phyloP scores from a whole-genome alignment of 30 jellyfish, hydroid and myxozoan genomes.

The Turritopsis rubra region DNA sequence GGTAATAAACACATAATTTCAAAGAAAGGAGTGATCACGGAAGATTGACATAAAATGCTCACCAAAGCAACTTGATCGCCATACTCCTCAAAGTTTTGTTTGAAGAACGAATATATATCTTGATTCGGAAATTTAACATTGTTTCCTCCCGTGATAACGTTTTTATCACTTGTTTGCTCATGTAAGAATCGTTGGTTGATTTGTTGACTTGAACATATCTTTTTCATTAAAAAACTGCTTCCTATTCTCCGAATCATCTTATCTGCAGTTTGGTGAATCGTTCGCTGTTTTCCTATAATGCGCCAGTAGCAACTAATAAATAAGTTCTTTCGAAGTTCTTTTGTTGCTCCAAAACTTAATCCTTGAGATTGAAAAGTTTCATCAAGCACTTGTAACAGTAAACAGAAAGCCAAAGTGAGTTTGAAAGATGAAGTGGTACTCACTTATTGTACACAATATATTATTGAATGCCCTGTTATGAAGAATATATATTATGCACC shows the following conservation, averaged over 20 bases:
- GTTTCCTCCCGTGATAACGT: neutral
- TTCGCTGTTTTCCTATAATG: neutral
- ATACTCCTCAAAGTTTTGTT: neutral
- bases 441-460: no score
- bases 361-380: no score
- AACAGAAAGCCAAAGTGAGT: no score
- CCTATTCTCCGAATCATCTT: neutral
- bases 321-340: no score
- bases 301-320: no score
- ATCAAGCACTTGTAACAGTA: no score
- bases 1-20: neutral
- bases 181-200: neutral
- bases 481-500: no score
- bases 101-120: neutral
- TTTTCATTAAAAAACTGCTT: neutral
- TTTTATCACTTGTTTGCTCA: no score
- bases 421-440: no score
- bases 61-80: slow-evolving; percentile 1
- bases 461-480: no score
- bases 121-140: neutral
- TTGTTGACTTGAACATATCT: neutral
- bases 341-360: no score
- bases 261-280: neutral
- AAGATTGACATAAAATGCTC: neutral
- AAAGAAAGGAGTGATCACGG: no score